Evolutionary conservation across 2,888 invertebrate species (phyloP), one percentile per base, ranked within the genome.

Genomic region (Phyllotreta striolata): DNA sequence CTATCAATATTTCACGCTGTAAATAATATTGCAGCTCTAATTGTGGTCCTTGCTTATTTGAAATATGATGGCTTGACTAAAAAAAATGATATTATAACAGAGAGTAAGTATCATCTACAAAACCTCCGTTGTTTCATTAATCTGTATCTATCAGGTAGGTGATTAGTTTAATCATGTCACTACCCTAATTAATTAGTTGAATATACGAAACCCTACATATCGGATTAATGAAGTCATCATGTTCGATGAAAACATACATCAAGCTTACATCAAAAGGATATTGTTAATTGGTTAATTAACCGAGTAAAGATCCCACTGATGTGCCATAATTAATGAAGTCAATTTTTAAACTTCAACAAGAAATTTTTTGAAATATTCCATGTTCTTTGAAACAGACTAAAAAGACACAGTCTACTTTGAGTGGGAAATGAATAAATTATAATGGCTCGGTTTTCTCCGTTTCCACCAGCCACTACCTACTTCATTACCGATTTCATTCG

Each of bases 401-500:
- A 51, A 51, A 34, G 37, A 51, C 10, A 6, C 3, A 14, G 54
- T 40, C 40, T 39, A 12, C 34, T 51, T 59, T 57, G 57, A 57
- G 49, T 51, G 40, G 59, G 41, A 51, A 14, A 59, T 59, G 51
- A 59, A 59, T 54, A 54, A 54, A 54, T 54, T 54, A 54, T 54
- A 40, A 54, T 40, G 40, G 13, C 54, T 54, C 12, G 40, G 5
- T 12, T 24, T 54, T 9, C 14, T 39, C 54, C 54, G 39, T 54
- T 54, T 54, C 40, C 9, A 44, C 24, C 44, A 57, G 47, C 13
- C 47, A 46, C 57, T 39, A 57, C 39, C 47, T 38, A 56, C 47
- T 57, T 47, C 57, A 37, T 34, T 35, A 51, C 37, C 10, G 51
- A 35, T 37, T 51, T 37, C 7, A 35, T 51, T 51, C n/a, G 51